These are phyloP conservation scores for Spheniscus mendiculus DNA, from an alignment of 2,113 vertebrate genomes.

Conservation along the genomic window DNA sequence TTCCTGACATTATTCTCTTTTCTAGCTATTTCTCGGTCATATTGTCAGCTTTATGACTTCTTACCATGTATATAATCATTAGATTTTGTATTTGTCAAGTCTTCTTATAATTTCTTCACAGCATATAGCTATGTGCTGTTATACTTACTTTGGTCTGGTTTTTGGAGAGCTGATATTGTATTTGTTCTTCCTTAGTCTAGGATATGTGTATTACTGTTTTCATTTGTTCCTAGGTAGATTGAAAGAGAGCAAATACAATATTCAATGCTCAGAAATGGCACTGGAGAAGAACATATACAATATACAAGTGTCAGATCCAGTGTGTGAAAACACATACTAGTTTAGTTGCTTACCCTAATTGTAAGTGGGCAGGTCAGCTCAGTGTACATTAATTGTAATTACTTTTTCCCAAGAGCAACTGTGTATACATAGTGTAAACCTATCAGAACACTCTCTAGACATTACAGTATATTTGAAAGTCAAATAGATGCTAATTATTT, in stretches of 20 bases:
- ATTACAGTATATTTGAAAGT: not conserved
- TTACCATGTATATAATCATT: not conserved
- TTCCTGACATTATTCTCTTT: not conserved
- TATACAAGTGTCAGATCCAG: not conserved
- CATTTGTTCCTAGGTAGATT: not conserved
- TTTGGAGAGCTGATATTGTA: not conserved
- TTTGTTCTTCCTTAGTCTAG: not conserved
- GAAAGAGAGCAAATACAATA: not conserved
- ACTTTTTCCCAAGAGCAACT: not conserved
- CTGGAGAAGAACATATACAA: not conserved
- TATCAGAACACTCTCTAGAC: not conserved
- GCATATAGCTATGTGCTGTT: not conserved
- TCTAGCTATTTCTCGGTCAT: not conserved
- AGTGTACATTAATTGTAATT: not conserved
- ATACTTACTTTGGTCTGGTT: not conserved
- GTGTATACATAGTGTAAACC: not conserved
- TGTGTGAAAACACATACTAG: not conserved
- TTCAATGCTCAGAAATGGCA: not conserved
- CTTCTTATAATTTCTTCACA: not conserved
- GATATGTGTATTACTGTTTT: not conserved
- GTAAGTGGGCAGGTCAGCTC: not conserved
- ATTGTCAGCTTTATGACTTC: not conserved
- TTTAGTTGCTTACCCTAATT: not conserved
- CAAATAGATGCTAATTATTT: not conserved
- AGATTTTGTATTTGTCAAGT: not conserved